phyloP scores from a whole-genome alignment of 2,888 invertebrate species.

The Theodoxus fluviatilis region DNA sequence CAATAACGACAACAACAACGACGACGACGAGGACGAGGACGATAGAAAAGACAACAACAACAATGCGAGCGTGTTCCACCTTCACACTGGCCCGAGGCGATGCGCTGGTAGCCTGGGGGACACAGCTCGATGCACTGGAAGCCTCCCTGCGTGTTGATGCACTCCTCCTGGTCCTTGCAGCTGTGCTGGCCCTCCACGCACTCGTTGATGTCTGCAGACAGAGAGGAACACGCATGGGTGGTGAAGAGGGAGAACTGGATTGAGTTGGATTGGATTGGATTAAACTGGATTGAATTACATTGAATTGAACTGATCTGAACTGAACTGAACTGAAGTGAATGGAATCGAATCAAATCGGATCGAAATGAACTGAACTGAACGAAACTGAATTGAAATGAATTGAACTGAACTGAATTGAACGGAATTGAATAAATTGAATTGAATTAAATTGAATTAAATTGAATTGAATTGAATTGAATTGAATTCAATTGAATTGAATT shows the following conservation, averaged over 20 bases:
- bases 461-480: too few species aligned
- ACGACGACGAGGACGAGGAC: too few species aligned
- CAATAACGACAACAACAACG: too few species aligned
- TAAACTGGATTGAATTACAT: too few species aligned
- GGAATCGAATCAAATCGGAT: not conserved
- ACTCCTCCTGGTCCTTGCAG: slow-evolving; percentile 58
- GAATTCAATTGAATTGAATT: too few species aligned
- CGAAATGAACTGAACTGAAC: not conserved
- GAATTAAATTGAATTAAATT: too few species aligned
- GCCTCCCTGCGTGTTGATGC: slow-evolving; percentile 63
- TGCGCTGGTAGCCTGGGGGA: slow-evolving; percentile 58
- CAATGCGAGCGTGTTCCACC: slow-evolving; percentile 56
- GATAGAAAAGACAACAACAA: too few species aligned
- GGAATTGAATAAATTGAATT: too few species aligned
- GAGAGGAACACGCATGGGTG: too few species aligned
- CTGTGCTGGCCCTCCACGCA: slow-evolving; percentile 48
- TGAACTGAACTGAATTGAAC: too few species aligned
- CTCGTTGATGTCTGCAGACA: slow-evolving; percentile 66
- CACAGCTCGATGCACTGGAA: slow-evolving; percentile 63
- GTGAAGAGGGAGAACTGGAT: too few species aligned
- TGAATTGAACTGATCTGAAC: not conserved
- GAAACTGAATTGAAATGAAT: too few species aligned
- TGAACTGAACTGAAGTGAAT: not conserved
- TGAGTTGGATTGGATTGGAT: slow-evolving; percentile 23
- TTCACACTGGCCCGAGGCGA: slow-evolving; percentile 60